Evolutionary conservation across 2,113 vertebrate species (phyloP).

Genomic region (Coracopsis vasa): DNA sequence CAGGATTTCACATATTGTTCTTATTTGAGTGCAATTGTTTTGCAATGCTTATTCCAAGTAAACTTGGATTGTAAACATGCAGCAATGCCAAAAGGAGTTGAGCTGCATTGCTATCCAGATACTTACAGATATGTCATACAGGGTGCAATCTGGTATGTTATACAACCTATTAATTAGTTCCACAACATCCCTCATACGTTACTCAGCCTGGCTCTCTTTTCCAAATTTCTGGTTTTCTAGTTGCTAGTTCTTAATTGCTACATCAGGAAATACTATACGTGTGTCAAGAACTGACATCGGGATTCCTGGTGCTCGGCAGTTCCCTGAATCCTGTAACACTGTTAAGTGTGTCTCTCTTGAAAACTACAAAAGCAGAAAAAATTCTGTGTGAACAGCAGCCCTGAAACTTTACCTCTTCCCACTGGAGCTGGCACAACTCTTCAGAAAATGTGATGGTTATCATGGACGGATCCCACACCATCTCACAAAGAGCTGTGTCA

Average conservation of each 20-base stretch:
- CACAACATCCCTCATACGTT: slow-evolving; percentile 16
- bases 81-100: slow-evolving; percentile 1
- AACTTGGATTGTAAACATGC: slow-evolving; percentile 49
- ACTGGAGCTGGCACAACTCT: neutral
- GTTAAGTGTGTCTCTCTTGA: neutral
- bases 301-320: neutral
- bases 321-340: neutral
- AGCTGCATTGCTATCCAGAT: neutral
- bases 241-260: neutral
- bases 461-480: neutral
- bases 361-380: neutral
- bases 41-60: slow-evolving; percentile 27
- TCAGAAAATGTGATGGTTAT: neutral
- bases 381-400: neutral
- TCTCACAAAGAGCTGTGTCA: accelerated
- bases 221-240: neutral
- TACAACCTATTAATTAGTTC: slow-evolving; percentile 37
- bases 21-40: slow-evolving; percentile 50
- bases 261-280: neutral
- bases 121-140: neutral
- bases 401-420: neutral
- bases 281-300: neutral
- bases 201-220: neutral
- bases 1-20: slow-evolving; percentile 53
- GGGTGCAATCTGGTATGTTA: neutral